Evolutionary conservation across 2,888 invertebrate species (phyloP).

Genomic region (Drosophila quinaria): DNA sequence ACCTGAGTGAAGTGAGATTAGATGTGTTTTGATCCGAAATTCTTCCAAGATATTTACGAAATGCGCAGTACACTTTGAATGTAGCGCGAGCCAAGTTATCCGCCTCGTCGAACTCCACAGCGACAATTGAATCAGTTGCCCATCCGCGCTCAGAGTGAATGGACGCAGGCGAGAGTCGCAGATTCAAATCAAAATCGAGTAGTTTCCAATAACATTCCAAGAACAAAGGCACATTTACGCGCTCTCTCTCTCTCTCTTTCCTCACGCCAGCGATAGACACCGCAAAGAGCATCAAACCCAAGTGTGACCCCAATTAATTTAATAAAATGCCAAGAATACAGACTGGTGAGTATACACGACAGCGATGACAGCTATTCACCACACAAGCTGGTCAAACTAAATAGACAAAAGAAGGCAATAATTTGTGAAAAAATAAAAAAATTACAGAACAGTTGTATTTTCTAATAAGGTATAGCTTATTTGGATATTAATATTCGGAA

Average conservation of each 20-base stretch:
- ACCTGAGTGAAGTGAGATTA: background rate
- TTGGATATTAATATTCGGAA: too few species aligned
- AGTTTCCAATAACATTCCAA: background rate
- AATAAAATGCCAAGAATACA: conserved; percentile 60
- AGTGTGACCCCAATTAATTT: conserved; percentile 42
- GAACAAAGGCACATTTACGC: background rate
- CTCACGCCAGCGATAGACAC: background rate
- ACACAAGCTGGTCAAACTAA: background rate
- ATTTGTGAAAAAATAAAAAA: background rate
- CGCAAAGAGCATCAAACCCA: background rate
- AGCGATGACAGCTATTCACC: too few species aligned
- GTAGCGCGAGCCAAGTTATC: background rate
- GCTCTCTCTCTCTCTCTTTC: background rate
- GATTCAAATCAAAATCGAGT: background rate
- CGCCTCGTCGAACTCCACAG: background rate
- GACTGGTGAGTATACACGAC: conserved; percentile 55
- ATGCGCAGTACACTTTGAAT: background rate
- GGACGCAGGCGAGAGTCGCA: conserved; percentile 12
- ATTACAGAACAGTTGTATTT: too few species aligned
- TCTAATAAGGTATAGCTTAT: too few species aligned
- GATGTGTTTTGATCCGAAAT: background rate
- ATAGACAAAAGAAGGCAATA: background rate
- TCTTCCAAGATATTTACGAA: conserved; percentile 40
- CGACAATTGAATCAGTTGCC: conserved; percentile 26
- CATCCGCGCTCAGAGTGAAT: conserved; percentile 25